Evolutionary conservation across 2,113 vertebrate species (phyloP).

Genomic region (Amia ocellicauda): DNA sequence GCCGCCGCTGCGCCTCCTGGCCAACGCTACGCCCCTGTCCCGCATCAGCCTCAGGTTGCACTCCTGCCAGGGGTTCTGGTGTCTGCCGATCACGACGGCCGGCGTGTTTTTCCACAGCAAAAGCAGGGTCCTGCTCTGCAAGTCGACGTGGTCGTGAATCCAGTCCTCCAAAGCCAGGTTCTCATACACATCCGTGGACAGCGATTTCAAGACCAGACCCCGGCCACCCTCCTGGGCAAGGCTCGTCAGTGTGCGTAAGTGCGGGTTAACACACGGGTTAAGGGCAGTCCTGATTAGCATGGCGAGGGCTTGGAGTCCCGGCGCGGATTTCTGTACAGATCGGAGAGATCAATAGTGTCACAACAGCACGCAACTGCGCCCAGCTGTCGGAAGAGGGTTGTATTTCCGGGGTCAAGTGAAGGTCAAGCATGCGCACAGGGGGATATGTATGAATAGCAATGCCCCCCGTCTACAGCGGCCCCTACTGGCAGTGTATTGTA

Average conservation of each 20-base stretch:
- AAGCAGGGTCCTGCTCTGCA: conserved; percentile 64
- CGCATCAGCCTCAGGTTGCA: conserved; percentile 75
- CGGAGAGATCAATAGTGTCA: no score
- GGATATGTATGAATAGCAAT: no score
- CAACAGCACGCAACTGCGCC: no score
- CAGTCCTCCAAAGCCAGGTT: conserved; percentile 94
- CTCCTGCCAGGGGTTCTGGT: conserved; percentile 95
- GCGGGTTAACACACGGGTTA: background rate
- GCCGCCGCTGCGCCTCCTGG: conserved; percentile 88
- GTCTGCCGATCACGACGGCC: conserved; percentile 85
- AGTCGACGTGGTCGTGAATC: conserved; percentile 81
- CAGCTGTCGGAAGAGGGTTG: no score
- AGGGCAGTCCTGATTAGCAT: conserved; percentile 19
- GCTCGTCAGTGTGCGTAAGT: conserved; percentile 20
- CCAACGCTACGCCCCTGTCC: conserved; percentile 69
- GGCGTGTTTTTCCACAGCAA: conserved; percentile 86
- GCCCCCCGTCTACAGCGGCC: no score
- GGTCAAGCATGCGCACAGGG: no score
- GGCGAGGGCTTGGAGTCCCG: no score
- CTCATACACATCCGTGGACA: conserved; percentile 76
- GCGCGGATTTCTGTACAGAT: no score
- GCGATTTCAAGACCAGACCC: conserved; percentile 73
- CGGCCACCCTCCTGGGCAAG: conserved; percentile 30
- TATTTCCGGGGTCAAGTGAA: no score
- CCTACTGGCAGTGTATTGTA: no score